Base-by-base conservation (phyloP, 2,113 vertebrate species). In the Chunga burmeisteri region DNA sequence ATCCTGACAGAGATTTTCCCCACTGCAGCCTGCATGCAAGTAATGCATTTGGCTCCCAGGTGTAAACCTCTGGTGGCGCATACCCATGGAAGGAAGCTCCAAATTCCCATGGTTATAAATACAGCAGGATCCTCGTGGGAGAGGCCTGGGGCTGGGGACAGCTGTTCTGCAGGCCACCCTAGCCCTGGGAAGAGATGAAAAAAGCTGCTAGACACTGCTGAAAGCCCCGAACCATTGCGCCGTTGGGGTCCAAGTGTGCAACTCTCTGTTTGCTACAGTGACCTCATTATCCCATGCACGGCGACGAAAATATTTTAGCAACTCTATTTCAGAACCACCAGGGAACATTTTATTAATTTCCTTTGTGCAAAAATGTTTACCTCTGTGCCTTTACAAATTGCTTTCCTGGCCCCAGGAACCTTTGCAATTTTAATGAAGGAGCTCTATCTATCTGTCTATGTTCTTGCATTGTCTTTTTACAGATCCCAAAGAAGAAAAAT, bases 331-430 rank as follows among this genome's bases (percentile, higher is more conserved):
- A 74, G 44, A 94, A 88, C 17, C 80, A 93, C 88, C 42, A 16
- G 88, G 88, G 80, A 93, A 79, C 17, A 65, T 72, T 95, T 93
- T 92, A 84, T 75, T 95, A 79, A 93, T 94, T 93, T 96, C 40
- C 61, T 91, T 63, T 81, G 56, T 65, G 86, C 47, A 72, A 96
- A 96, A 94, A 86, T 87, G 32, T 96, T 96, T 97, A 86, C 70
- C 36, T 96, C 83, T 89, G 65, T 87, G 77, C 56, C 79, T 93
- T 87, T 88, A 86, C 34, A 93, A 81, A 95, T 81, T 93, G 83
- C 77, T 72, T 95, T 96, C 63, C 44, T 77, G 72, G 79, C 80
- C 65, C 59, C 36, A 89, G 61, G 81, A 97, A 89, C 26, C 50
- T 95, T 49, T 88, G 47, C 42, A 94, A 88, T 93, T 90, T 96